A percentile compares a stretch with the other conserved stretches of the same genome.
Conservation (phyloP, 1,140 invertebrate species). For the Lepidotrigona ventralis region DNA sequence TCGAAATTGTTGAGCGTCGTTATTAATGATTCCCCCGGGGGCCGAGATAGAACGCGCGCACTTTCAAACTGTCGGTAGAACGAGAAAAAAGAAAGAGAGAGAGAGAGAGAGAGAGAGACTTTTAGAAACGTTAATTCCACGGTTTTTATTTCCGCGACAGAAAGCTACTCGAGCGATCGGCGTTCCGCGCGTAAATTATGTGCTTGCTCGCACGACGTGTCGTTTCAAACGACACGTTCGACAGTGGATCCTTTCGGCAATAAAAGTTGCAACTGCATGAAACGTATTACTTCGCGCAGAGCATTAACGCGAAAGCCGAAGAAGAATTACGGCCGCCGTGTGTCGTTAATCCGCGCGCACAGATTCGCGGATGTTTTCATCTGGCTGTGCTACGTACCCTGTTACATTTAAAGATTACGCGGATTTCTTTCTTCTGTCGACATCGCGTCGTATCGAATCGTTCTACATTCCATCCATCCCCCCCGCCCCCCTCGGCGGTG, state of each 20-base stretch:
- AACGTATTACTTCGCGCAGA: neutral
- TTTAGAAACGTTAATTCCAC: neutral
- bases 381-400: neutral
- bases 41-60: neutral
- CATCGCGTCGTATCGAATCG: neutral
- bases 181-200: neutral
- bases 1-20: conserved; percentile 45
- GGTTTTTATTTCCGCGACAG: neutral
- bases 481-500: neutral
- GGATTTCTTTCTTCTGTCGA: neutral
- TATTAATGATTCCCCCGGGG: conserved; percentile 36
- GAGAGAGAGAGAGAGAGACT: neutral
- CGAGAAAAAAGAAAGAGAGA: neutral
- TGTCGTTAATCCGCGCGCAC: neutral
- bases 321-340: neutral
- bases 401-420: conserved; percentile 1
- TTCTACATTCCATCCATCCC: neutral
- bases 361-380: neutral
- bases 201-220: neutral
- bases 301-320: neutral
- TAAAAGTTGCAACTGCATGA: too few relatives aligned
- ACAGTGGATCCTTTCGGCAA: neutral
- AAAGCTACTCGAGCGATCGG: neutral
- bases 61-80: neutral
- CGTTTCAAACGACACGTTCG: neutral